Conservation (phyloP, 2,113 vertebrate species). For the Podarcis muralis region DNA sequence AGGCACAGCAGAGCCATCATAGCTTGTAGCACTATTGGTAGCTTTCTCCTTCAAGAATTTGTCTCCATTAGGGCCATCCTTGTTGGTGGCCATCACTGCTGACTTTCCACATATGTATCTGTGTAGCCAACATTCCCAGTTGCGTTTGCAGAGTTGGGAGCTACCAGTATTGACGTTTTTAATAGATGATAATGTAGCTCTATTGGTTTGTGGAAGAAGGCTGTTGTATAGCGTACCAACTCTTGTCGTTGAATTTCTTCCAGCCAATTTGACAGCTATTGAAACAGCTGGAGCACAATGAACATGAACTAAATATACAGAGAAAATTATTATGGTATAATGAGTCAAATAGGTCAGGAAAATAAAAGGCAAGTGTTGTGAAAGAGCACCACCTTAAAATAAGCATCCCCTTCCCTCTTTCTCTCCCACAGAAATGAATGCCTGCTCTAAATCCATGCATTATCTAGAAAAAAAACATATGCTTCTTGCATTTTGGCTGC, state of each 20-base stretch:
- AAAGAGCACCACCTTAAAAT: no score
- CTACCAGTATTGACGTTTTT: background rate
- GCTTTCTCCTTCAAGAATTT: no score
- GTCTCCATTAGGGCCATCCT: no score
- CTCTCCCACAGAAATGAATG: no score
- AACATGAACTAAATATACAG: background rate
- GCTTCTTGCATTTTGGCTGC: no score
- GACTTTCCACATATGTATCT: background rate
- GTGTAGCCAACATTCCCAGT: background rate
- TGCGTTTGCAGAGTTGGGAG: background rate
- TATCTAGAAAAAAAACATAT: no score
- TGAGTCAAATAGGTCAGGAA: background rate
- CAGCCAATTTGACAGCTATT: background rate
- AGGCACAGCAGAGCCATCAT: no score
- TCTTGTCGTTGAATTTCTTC: background rate
- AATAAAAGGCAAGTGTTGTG: slow-evolving; percentile 2
- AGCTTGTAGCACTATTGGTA: no score
- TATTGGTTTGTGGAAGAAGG: background rate
- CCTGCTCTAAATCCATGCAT: no score
- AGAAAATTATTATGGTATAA: slow-evolving; percentile 1
- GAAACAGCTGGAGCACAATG: background rate
- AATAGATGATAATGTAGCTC: background rate
- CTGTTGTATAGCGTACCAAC: background rate
- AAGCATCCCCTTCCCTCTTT: no score
- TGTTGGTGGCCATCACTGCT: no score